These are phyloP conservation scores for Scytalopus superciliaris DNA, from an alignment of 2,113 vertebrate genomes.

Conservation along the genomic window DNA sequence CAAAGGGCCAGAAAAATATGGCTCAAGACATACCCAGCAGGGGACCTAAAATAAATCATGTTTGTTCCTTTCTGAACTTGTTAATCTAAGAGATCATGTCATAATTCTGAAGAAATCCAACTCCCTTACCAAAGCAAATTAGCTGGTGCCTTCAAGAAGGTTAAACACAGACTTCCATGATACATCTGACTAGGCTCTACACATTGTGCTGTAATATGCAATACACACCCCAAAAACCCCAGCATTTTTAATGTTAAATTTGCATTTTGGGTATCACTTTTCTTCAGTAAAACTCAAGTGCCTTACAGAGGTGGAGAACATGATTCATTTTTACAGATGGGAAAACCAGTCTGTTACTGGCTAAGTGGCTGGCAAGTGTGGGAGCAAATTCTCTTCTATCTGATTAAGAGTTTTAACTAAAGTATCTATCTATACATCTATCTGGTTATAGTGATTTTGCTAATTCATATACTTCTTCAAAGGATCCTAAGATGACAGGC, in stretches of 20 bases:
- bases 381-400: neutral
- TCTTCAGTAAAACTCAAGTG: neutral
- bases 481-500: neutral
- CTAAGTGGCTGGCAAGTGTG: neutral
- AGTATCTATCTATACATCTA: neutral
- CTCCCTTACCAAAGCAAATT: neutral
- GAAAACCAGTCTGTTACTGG: neutral
- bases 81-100: neutral
- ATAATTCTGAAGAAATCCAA: neutral
- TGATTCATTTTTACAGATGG: accelerated
- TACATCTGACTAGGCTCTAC: neutral
- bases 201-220: neutral
- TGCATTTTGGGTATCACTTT: neutral
- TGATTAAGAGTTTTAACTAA: neutral
- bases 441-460: neutral
- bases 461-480: neutral
- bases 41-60: neutral
- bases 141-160: neutral
- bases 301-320: neutral
- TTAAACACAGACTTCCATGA: neutral
- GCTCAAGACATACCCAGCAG: neutral
- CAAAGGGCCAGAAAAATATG: neutral
- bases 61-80: neutral
- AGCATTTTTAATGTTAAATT: neutral
- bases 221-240: neutral